phyloP scores from a whole-genome alignment of 23 tunicate species.

The Trididemnum miniatum region DNA sequence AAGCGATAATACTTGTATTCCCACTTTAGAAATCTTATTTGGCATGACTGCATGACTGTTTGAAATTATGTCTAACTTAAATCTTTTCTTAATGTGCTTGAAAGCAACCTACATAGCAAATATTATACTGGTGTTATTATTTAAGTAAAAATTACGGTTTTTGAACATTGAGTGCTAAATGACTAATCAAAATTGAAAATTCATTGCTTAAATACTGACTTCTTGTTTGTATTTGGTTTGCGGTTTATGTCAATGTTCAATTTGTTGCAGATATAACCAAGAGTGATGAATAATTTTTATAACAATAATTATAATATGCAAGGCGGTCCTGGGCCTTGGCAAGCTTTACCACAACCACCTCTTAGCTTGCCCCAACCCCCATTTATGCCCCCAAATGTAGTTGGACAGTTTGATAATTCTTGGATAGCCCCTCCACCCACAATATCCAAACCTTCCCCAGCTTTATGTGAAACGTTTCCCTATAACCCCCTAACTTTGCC shows the following conservation, averaged over 20 bases:
- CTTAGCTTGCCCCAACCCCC: slow-evolving; percentile 12
- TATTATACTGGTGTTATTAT: too few relatives aligned
- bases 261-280: slow-evolving; percentile 20
- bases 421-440: slow-evolving; percentile 14
- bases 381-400: slow-evolving; percentile 35
- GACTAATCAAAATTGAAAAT: background rate
- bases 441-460: background rate
- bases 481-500: too few relatives aligned
- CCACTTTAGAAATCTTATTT: too few relatives aligned
- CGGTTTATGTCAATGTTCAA: slow-evolving; percentile 10
- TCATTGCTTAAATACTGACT: background rate
- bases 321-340: background rate
- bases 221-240: background rate
- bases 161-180: background rate
- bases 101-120: too few relatives aligned
- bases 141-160: background rate
- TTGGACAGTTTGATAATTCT: background rate
- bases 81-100: too few relatives aligned
- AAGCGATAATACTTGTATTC: too few relatives aligned
- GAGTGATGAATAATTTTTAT: background rate
- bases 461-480: slow-evolving; percentile 8
- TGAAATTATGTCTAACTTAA: too few relatives aligned
- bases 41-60: too few relatives aligned
- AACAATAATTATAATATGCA: background rate
- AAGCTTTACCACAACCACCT: slow-evolving; percentile 6